Evolutionary conservation across 23 tunicate species (phyloP), one percentile per base, ranked within the genome.

Genomic region (Clavelina lepadiformis): DNA sequence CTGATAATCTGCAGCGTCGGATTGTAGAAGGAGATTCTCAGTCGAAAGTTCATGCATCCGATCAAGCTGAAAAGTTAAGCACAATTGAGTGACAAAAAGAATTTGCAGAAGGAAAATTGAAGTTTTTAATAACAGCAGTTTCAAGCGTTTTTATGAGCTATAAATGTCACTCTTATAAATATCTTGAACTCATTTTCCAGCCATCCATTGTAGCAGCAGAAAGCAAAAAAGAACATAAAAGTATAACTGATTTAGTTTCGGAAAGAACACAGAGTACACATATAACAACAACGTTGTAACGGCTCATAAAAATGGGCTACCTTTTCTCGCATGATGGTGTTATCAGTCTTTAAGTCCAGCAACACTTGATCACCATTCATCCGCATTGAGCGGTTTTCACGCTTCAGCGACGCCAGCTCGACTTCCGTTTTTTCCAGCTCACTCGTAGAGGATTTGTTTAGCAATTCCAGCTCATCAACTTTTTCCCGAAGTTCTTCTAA

Each of bases 11-110:
- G 96, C 96, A 22, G 64, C 77, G 53, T 88, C 96, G 32, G 96
- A 72, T 59, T 85, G 91, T 52, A 88, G 78, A 18, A 88, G 73
- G 30, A 88, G 78, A 51, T 88, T 88, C 47, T 88, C 96, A 28
- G 96, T 78, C 27, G 96, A 88, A 27, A 88, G 34, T 51, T 80
- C 96, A 41, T 88, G 79, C 88, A 88, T 74, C 25, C 96, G 87
- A 35, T 80, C 87, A 26, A 88, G 67, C 96, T 88, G 51, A 3
- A 60, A 35, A 7, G 30, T 15, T n/a, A n/a, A n/a, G n/a, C n/a
- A n/a, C n/a, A n/a, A n/a, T n/a, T n/a, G n/a, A n/a, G n/a, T n/a
- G n/a, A n/a, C n/a, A n/a, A n/a, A n/a, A n/a, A n/a, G n/a, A n/a
- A n/a, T n/a, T n/a, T n/a, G n/a, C n/a, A n/a, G n/a, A n/a, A n/a